A percentile compares a stretch with the other conserved stretches of the same genome.
Conservation (phyloP, 2,888 invertebrate genomes). For the Scrobipalpa atriplicella region DNA sequence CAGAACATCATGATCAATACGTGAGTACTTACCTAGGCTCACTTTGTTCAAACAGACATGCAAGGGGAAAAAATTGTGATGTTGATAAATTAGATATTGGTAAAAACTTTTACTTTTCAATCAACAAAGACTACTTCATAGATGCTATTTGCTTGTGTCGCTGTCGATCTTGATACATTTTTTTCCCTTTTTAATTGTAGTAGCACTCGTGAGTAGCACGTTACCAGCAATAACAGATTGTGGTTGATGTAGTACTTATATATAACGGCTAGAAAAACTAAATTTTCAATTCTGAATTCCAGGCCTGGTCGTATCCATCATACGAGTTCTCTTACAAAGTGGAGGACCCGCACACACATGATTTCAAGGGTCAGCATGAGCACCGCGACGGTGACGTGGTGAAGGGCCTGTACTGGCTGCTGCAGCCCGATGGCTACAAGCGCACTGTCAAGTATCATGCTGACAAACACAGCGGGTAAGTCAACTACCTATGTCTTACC, state of each 20-base stretch:
- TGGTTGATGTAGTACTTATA: no score
- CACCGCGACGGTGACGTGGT: slow-evolving; percentile 75
- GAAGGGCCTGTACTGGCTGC: slow-evolving; percentile 78
- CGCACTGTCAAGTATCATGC: slow-evolving; percentile 77
- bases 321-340: slow-evolving; percentile 82
- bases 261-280: no score
- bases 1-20: slow-evolving; percentile 72
- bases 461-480: slow-evolving; percentile 78
- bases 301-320: slow-evolving; percentile 75
- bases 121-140: no score
- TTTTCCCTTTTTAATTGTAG: no score
- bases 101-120: no score
- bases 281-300: slow-evolving; percentile 16
- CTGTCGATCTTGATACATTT: no score
- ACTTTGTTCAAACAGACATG: neutral
- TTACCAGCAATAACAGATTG: no score
- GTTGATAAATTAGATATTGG: no score
- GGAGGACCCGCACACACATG: slow-evolving; percentile 80
- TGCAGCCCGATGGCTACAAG: slow-evolving; percentile 78
- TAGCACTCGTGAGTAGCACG: no score
- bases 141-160: no score
- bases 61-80: no score
- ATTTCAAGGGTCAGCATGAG: slow-evolving; percentile 73
- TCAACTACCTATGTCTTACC: neutral
- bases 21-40: slow-evolving; percentile 49